Evolutionary conservation across 2,888 invertebrate species (phyloP).

Genomic region (Tachystola acroxantha): DNA sequence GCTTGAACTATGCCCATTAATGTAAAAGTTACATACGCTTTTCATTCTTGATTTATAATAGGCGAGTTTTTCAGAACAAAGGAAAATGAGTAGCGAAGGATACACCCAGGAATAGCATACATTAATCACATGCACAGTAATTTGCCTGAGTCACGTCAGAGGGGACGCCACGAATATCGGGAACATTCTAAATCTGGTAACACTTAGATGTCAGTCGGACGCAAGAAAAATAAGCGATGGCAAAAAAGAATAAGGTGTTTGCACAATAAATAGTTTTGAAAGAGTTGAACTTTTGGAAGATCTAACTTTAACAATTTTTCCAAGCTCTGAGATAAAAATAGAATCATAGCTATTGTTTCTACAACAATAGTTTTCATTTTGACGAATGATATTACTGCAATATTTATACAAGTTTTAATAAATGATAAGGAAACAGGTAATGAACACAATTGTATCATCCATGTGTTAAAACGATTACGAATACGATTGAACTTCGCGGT

Average conservation of each 20-base stretch:
- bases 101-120: slow-evolving; percentile 61
- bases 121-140: slow-evolving; percentile 71
- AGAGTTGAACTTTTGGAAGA: background rate
- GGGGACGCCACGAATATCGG: slow-evolving; percentile 59
- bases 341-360: no score
- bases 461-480: no score
- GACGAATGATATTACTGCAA: no score
- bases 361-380: no score
- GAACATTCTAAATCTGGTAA: slow-evolving; percentile 65
- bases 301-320: no score
- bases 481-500: no score
- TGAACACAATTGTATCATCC: no score
- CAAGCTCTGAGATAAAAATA: no score
- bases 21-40: background rate
- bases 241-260: background rate
- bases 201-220: slow-evolving; percentile 39
- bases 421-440: no score
- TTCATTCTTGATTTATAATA: no score
- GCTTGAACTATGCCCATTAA: background rate
- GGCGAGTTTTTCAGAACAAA: slow-evolving; percentile 46
- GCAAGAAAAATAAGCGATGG: slow-evolving; percentile 45
- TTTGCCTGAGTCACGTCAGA: slow-evolving; percentile 72
- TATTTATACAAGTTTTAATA: no score
- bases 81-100: slow-evolving; percentile 34
- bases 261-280: background rate